These are phyloP conservation scores for Steatornis caripensis DNA, from an alignment of 2,113 vertebrate species.

Conservation along the genomic window DNA sequence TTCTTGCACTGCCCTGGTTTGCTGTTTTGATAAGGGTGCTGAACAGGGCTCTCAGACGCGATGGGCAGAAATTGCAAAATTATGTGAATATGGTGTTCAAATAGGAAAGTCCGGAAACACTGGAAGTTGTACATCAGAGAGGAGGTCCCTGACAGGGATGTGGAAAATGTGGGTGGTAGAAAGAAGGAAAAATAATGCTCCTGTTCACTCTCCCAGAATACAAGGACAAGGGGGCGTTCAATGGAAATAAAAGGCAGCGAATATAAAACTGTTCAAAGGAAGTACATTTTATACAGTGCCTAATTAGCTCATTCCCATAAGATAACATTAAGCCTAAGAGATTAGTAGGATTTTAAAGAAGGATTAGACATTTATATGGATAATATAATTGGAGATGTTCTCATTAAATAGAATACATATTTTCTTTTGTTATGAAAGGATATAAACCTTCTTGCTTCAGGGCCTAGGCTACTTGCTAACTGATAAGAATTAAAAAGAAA, in stretches of 20 bases:
- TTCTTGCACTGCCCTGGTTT: background rate
- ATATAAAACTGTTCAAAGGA: background rate
- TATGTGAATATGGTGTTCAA: background rate
- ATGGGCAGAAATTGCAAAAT: background rate
- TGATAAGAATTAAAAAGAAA: conserved; percentile 36
- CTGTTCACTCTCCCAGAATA: background rate
- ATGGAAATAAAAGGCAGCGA: conserved; percentile 1
- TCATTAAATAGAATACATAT: conserved; percentile 36
- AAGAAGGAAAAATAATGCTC: background rate
- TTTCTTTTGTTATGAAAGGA: conserved; percentile 39
- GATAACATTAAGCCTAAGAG: conserved; percentile 47
- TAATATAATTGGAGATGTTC: conserved; percentile 48
- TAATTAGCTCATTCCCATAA: conserved; percentile 57
- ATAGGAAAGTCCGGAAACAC: background rate
- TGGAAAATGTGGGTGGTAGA: background rate
- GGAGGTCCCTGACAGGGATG: background rate
- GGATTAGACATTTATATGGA: conserved; percentile 61
- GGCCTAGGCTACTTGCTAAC: background rate
- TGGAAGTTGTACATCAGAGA: background rate
- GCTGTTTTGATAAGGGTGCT: background rate
- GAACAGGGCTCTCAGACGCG: background rate
- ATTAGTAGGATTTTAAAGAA: conserved; percentile 56
- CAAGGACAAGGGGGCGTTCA: background rate
- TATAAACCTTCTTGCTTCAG: conserved; percentile 23
- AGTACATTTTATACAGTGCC: background rate